phyloP scores from a whole-genome alignment of 2,888 invertebrate species.

The Diaperis boleti region DNA sequence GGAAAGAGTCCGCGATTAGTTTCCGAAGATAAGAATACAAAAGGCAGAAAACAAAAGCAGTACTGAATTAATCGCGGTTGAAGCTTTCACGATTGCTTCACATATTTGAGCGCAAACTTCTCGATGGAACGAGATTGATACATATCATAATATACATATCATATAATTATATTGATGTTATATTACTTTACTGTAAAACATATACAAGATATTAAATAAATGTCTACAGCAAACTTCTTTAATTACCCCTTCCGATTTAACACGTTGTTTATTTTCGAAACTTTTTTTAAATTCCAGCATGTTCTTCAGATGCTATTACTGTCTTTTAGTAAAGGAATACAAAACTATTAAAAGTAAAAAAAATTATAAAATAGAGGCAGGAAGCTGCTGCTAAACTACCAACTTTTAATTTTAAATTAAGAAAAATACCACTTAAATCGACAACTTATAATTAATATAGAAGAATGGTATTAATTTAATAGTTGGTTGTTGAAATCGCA shows the following conservation, averaged over 20 bases:
- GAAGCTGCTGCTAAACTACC: too few relatives aligned
- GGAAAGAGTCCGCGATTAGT: constrained; percentile 46
- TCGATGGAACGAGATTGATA: constrained; percentile 59
- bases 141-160: constrained; percentile 66
- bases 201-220: constrained; percentile 63
- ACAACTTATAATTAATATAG: too few relatives aligned
- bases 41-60: constrained; percentile 26
- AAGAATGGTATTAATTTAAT: too few relatives aligned
- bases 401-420: too few relatives aligned
- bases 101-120: constrained; percentile 47
- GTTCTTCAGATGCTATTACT: too few relatives aligned
- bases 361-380: too few relatives aligned
- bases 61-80: constrained; percentile 47
- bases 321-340: too few relatives aligned
- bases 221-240: constrained; percentile 63
- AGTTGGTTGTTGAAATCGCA: too few relatives aligned
- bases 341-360: too few relatives aligned
- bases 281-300: too few relatives aligned
- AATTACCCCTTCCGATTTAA: constrained; percentile 11
- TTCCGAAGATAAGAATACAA: constrained; percentile 4
- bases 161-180: constrained; percentile 64
- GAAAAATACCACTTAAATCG: too few relatives aligned
- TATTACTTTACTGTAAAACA: constrained; percentile 60
- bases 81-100: constrained; percentile 47
- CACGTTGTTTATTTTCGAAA: too few relatives aligned